Evolutionary conservation across 2,113 vertebrate genomes (phyloP).

Genomic region (Solea solea): DNA sequence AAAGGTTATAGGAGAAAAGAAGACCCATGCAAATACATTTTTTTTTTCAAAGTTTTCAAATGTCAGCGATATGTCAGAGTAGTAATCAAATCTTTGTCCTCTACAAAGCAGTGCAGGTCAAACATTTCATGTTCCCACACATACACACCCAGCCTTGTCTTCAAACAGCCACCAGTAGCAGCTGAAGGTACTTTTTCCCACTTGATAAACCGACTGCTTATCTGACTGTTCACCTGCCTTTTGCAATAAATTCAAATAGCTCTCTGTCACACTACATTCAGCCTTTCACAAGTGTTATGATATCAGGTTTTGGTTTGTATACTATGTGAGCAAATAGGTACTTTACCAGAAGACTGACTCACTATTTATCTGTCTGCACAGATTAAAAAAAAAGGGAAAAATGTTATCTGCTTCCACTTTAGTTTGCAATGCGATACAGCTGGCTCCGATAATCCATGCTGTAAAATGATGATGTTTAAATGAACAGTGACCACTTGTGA

Average conservation of each 20-base stretch:
- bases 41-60: background rate
- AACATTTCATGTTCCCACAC: background rate
- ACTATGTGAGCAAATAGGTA: background rate
- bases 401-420: background rate
- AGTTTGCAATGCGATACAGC: constrained; percentile 45
- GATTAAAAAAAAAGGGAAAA: constrained; percentile 16
- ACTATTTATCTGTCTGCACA: constrained; percentile 13
- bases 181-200: constrained; percentile 19
- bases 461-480: constrained; percentile 9
- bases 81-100: constrained; percentile 6
- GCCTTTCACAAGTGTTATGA: background rate
- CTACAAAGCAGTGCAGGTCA: background rate
- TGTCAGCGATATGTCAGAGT: background rate
- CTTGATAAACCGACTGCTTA: constrained; percentile 31
- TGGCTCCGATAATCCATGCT: constrained; percentile 20
- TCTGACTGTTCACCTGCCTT: constrained; percentile 8
- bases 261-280: background rate
- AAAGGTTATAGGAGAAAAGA: background rate
- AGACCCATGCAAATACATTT: background rate
- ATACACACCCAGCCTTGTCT: background rate
- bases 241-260: constrained; percentile 1
- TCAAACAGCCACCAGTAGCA: background rate
- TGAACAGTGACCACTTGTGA: constrained; percentile 11
- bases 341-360: constrained; percentile 12
- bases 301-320: constrained; percentile 9